Evolutionary conservation across 2,113 vertebrate species (phyloP).

Genomic region (Lonchura striata): DNA sequence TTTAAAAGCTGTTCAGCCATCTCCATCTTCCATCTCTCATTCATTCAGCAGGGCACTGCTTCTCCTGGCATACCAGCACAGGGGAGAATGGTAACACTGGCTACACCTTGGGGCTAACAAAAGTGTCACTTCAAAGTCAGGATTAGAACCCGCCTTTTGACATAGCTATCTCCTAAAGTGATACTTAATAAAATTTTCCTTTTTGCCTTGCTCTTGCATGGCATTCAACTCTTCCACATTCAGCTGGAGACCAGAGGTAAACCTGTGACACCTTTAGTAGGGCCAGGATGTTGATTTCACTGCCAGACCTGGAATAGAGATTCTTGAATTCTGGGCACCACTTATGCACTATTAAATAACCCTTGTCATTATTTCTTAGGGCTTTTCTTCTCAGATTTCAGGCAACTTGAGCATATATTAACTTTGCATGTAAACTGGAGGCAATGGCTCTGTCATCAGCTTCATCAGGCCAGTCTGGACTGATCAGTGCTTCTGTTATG

Average conservation of each 20-base stretch:
- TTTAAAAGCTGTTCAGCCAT: background rate
- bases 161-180: rapidly evolving
- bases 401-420: background rate
- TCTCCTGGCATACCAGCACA: background rate
- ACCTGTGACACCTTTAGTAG: background rate
- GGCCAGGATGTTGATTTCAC: background rate
- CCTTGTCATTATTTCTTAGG: background rate
- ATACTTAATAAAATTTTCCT: background rate
- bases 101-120: background rate
- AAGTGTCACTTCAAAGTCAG: background rate
- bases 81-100: background rate
- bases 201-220: background rate
- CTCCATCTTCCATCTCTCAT: background rate
- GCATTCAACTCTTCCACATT: background rate
- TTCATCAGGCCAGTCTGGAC: background rate
- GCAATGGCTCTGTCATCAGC: background rate
- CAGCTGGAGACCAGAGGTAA: rapidly evolving
- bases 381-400: background rate
- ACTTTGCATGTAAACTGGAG: background rate
- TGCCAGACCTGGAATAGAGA: background rate
- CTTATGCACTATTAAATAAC: background rate
- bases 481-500: background rate
- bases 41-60: background rate
- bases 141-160: background rate
- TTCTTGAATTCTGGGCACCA: background rate